Evolutionary conservation across 2,797 vertebrate species (phyloP).

Genomic region (Streptopelia turtur): DNA sequence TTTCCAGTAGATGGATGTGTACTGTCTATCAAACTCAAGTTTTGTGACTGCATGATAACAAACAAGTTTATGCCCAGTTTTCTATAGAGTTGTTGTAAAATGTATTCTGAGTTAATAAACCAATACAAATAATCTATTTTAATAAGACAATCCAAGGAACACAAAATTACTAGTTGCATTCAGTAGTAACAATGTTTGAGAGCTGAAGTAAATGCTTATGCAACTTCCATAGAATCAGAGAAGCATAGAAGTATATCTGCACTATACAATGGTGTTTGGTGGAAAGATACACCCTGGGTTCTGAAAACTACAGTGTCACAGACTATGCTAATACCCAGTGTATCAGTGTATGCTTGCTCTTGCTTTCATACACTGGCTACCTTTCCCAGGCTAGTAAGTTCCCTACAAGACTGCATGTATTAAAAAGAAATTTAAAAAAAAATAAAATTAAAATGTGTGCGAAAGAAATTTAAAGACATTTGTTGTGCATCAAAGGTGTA

Average conservation of each 20-base stretch:
- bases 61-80: not conserved
- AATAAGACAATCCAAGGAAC: not conserved
- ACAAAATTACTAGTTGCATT: not conserved
- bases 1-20: not conserved
- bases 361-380: not conserved
- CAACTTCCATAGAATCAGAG: not conserved
- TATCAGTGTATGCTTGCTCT: rapidly evolving
- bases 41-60: not conserved
- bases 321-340: rapidly evolving
- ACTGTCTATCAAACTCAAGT: not conserved
- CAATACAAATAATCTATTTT: not conserved
- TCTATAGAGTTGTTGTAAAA: not conserved
- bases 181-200: not conserved
- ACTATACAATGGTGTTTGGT: not conserved
- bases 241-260: not conserved
- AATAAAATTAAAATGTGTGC: not conserved
- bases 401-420: not conserved
- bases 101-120: not conserved
- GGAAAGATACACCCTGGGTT: not conserved
- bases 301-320: not conserved
- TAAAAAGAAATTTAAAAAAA: too few relatives aligned
- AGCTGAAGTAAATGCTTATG: not conserved
- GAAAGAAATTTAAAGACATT: not conserved
- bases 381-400: not conserved
- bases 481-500: not conserved